Percentiles rank a stretch among this genome's conserved stretches.
These are phyloP conservation scores for Pharmacophagus antenor DNA, from an alignment of 2,888 invertebrate species.

Conservation along the genomic window DNA sequence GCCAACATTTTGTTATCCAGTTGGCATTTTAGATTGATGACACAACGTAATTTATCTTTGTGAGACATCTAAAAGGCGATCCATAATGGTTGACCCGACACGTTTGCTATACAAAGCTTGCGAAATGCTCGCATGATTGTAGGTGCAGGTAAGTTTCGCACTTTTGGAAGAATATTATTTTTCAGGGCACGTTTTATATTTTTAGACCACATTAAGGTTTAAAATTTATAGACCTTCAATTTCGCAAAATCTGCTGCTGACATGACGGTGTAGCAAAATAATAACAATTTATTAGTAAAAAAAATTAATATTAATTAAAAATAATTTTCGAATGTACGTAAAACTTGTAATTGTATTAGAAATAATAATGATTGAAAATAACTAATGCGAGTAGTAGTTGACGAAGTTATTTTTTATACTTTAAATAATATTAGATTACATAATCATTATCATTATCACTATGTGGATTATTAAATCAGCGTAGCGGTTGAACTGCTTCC, in stretches of 20 bases:
- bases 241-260: no score
- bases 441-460: conserved; percentile 1
- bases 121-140: conserved; percentile 35
- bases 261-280: no score
- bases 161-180: conserved; percentile 11
- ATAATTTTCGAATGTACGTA: no score
- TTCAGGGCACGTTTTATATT: background rate
- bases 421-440: background rate
- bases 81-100: conserved; percentile 45
- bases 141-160: conserved; percentile 26
- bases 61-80: conserved; percentile 46
- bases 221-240: no score
- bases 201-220: no score
- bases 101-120: conserved; percentile 44
- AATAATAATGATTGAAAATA: no score
- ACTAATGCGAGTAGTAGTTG: no score
- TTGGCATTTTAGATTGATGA: conserved; percentile 49
- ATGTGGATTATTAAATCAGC: conserved; percentile 20
- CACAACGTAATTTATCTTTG: conserved; percentile 47
- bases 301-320: no score
- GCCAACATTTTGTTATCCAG: conserved; percentile 37
- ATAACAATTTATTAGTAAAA: no score
- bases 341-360: no score
- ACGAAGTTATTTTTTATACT: background rate
- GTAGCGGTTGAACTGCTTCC: conserved; percentile 66